phyloP scores from a whole-genome alignment of 2,113 vertebrate species.

The Theristicus caerulescens region DNA sequence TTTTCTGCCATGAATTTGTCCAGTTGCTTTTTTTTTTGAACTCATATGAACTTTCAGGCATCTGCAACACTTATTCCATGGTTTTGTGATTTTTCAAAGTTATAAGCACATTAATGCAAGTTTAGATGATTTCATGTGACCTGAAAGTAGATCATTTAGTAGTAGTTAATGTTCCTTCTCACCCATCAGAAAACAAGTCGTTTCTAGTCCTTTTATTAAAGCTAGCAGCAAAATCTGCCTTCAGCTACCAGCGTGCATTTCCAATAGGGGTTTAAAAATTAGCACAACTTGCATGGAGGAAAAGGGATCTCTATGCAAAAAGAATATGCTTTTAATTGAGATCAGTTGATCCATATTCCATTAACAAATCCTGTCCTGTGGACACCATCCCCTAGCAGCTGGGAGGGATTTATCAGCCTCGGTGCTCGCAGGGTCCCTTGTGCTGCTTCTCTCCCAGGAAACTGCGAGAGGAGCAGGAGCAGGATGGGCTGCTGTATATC shows the following conservation, averaged over 20 bases:
- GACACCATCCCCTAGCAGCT: not conserved
- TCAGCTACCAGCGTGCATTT: not conserved
- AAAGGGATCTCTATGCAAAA: not conserved
- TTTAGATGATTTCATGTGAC: not conserved
- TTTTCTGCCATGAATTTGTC: not conserved
- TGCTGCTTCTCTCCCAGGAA: slow-evolving; percentile 37
- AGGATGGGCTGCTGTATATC: slow-evolving; percentile 38
- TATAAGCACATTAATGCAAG: not conserved
- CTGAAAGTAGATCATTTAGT: not conserved
- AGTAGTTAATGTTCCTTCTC: not conserved
- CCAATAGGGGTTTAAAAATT: not conserved
- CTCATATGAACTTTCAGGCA: not conserved
- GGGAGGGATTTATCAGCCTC: slow-evolving; percentile 27
- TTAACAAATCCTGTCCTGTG: not conserved
- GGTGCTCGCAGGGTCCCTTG: not conserved
- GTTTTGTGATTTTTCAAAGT: not conserved
- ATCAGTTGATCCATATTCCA: not conserved
- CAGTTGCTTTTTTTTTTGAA: not conserved
- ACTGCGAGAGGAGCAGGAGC: not conserved
- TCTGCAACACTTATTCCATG: not conserved
- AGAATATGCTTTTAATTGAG: slow-evolving; percentile 23
- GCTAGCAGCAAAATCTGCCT: not conserved
- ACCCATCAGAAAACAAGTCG: not conserved
- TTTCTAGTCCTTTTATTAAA: not conserved
- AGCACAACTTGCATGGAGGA: not conserved